Evolutionary conservation across 2,888 invertebrate species (phyloP).

Genomic region (Tetragonula carbonaria): DNA sequence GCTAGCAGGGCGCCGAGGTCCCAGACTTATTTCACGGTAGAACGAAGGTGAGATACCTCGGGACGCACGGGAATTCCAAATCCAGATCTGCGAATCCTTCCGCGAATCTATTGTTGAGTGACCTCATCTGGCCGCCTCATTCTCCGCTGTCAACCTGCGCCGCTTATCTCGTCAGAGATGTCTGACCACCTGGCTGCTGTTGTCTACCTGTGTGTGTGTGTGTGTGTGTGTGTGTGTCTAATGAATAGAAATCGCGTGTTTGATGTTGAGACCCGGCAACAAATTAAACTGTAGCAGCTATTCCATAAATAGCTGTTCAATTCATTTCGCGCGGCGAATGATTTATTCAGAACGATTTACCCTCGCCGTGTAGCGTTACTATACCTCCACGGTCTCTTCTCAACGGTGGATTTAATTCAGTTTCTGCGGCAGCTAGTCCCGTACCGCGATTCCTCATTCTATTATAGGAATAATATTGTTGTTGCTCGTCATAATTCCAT

Average conservation of each 20-base stretch:
- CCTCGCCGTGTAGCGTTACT: neutral
- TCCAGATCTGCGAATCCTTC: slow-evolving; percentile 67
- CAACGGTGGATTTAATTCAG: slow-evolving; percentile 8
- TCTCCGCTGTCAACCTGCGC: slow-evolving; percentile 42
- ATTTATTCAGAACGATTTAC: slow-evolving; percentile 18
- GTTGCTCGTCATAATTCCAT: slow-evolving; percentile 9
- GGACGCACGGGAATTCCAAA: slow-evolving; percentile 69
- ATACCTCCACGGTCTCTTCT: neutral
- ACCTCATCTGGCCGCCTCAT: slow-evolving; percentile 40
- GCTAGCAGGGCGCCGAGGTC: slow-evolving; percentile 67
- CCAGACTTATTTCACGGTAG: slow-evolving; percentile 79
- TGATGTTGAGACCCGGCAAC: slow-evolving; percentile 17
- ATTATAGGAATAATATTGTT: slow-evolving; percentile 12
- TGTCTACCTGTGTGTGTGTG: slow-evolving; percentile 14
- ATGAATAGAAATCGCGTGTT: slow-evolving; percentile 56
- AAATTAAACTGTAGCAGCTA: slow-evolving; percentile 49
- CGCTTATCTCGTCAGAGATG: slow-evolving; percentile 25
- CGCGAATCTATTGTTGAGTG: slow-evolving; percentile 66
- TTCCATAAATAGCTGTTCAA: slow-evolving; percentile 52
- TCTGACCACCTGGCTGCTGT: slow-evolving; percentile 14
- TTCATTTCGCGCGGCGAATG: slow-evolving; percentile 30
- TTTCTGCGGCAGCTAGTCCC: slow-evolving; percentile 4
- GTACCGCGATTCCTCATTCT: slow-evolving; percentile 27
- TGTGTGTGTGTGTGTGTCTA: slow-evolving; percentile 30
- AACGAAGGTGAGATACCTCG: slow-evolving; percentile 75